phyloP scores from a whole-genome alignment of 2,797 vertebrate genomes.

The Todus mexicanus region DNA sequence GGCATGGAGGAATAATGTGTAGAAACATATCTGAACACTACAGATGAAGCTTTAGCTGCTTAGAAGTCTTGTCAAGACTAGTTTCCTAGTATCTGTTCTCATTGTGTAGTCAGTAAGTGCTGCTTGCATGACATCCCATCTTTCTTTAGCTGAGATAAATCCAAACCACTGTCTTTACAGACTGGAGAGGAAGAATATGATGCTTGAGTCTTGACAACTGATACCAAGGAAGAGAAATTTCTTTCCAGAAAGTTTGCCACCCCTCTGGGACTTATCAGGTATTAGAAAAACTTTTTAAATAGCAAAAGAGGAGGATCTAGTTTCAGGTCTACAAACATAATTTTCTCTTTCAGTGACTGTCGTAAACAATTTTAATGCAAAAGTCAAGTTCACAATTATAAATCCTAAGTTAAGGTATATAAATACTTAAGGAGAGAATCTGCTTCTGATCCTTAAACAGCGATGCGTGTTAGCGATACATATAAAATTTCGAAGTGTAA shows the following conservation, averaged over 20 bases:
- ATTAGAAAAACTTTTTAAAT: background rate
- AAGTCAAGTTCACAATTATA: background rate
- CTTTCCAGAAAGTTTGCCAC: background rate
- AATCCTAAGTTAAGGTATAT: background rate
- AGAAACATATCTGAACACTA: background rate
- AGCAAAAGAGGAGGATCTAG: background rate
- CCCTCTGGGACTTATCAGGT: background rate
- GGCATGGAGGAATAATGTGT: background rate
- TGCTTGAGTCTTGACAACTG: background rate
- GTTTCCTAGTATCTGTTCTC: background rate
- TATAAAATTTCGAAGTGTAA: background rate
- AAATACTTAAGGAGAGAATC: background rate
- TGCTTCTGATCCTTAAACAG: background rate
- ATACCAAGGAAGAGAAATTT: background rate
- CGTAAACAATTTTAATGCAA: background rate
- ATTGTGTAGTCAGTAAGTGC: background rate
- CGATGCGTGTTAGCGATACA: background rate
- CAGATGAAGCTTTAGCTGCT: background rate
- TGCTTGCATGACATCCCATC: background rate
- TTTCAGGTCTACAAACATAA: background rate
- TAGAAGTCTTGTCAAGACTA: background rate
- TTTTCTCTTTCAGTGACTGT: background rate
- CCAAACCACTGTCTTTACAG: background rate
- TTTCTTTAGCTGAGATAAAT: background rate
- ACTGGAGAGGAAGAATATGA: background rate